These are phyloP conservation scores for Crenichthys baileyi DNA, from an alignment of 2,797 vertebrate genomes.

Conservation along the genomic window DNA sequence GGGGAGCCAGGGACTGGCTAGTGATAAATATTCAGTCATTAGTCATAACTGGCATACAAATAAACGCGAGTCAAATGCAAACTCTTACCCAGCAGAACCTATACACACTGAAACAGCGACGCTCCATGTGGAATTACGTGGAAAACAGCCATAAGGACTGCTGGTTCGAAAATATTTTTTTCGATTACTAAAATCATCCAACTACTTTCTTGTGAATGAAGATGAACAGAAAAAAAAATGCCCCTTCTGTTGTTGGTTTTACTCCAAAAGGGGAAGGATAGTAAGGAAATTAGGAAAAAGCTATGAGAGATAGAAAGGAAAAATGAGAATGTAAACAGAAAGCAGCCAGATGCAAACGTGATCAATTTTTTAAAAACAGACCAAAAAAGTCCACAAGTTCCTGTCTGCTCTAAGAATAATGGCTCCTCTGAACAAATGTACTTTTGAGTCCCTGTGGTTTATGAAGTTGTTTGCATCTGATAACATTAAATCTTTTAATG, in stretches of 20 bases:
- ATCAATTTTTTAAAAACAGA: constrained; percentile 61
- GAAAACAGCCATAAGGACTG: neutral
- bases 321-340: neutral
- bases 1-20: constrained; percentile 9
- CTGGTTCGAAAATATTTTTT: neutral
- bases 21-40: constrained; percentile 50
- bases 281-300: constrained; percentile 25
- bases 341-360: too few relatives aligned
- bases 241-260: constrained; percentile 10
- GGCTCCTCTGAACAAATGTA: constrained; percentile 5
- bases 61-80: too few relatives aligned
- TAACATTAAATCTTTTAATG: neutral
- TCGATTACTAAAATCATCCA: constrained; percentile 9
- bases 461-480: constrained; percentile 12
- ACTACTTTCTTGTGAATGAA: constrained; percentile 3
- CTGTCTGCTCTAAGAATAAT: neutral
- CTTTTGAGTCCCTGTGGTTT: constrained; percentile 1
- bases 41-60: constrained; percentile 40
- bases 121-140: constrained; percentile 25
- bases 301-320: neutral
- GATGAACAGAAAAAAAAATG: constrained; percentile 15
- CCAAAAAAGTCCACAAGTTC: constrained; percentile 35
- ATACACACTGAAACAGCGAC: neutral
- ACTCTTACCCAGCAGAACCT: neutral
- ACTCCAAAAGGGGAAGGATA: neutral